These are phyloP conservation scores for Eclectus roratus DNA, from an alignment of 2,113 vertebrate genomes.

Conservation along the genomic window DNA sequence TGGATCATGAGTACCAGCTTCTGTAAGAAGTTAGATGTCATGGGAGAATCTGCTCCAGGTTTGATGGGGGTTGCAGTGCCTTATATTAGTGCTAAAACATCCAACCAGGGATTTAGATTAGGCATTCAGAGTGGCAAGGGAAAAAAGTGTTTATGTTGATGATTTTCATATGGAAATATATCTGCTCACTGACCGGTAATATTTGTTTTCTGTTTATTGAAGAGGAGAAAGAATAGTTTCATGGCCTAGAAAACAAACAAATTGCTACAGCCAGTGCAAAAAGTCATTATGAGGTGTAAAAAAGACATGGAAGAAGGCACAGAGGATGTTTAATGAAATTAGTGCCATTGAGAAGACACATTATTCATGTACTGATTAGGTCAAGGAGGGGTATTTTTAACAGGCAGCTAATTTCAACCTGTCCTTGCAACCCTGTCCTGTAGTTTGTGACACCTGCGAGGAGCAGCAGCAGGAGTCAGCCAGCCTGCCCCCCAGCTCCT, in stretches of 20 bases:
- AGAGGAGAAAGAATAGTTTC: background rate
- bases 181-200: background rate
- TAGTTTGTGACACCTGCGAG: background rate
- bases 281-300: background rate
- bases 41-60: background rate
- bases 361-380: background rate
- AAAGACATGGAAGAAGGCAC: background rate
- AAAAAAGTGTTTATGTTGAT: background rate
- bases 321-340: background rate
- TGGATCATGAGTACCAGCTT: background rate
- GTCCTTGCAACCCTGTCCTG: background rate
- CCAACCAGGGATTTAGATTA: background rate
- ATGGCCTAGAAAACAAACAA: background rate
- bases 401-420: background rate
- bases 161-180: background rate
- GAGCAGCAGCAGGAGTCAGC: background rate
- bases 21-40: background rate
- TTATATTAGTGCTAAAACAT: background rate
- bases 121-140: background rate
- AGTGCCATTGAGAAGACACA: background rate
- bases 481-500: background rate
- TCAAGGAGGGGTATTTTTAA: background rate
- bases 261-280: background rate
- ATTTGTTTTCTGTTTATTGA: background rate
- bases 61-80: background rate